Percentiles rank a stretch among this genome's conserved stretches.
Evolutionary conservation across 2,888 invertebrate species (phyloP).

Genomic region (Plemyria rubiginata): DNA sequence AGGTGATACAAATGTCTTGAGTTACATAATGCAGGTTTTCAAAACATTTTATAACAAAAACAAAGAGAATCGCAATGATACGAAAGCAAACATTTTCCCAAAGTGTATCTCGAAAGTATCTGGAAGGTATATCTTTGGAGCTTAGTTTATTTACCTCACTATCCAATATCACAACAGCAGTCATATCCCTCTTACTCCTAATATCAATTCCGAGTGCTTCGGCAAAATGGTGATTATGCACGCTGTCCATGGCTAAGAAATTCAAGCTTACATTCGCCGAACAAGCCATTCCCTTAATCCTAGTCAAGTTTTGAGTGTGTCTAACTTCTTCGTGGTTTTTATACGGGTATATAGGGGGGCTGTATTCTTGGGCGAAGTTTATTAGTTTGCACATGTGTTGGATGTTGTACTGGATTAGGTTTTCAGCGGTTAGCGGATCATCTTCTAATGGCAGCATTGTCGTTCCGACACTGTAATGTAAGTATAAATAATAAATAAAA

Average conservation of each 20-base stretch:
- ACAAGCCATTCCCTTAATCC: conserved; percentile 80
- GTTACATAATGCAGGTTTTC: too few species aligned
- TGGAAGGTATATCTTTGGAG: too few species aligned
- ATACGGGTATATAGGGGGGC: conserved; percentile 63
- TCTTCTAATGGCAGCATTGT: conserved; percentile 76
- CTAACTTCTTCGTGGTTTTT: conserved; percentile 46
- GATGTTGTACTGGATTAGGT: conserved; percentile 72
- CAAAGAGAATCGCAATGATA: too few species aligned
- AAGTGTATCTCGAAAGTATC: too few species aligned
- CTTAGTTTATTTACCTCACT: conserved; percentile 84
- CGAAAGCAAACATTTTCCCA: too few species aligned
- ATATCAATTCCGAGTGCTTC: conserved; percentile 90
- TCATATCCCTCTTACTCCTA: conserved; percentile 84
- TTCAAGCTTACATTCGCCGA: conserved; percentile 65
- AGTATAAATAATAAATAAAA: background rate
- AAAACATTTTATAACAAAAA: too few species aligned
- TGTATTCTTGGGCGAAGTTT: conserved; percentile 70
- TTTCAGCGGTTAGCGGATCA: conserved; percentile 82
- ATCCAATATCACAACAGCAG: conserved; percentile 89
- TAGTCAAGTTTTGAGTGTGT: conserved; percentile 51
- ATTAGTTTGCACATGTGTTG: conserved; percentile 71
- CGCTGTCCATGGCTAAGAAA: conserved; percentile 89
- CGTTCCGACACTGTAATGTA: conserved; percentile 66
- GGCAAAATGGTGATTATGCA: conserved; percentile 89
- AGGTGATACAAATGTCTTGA: too few species aligned